Evolutionary conservation across 2,113 vertebrate species (phyloP), one percentile per base, ranked within the genome.

Genomic region (Psettodes erumei): DNA sequence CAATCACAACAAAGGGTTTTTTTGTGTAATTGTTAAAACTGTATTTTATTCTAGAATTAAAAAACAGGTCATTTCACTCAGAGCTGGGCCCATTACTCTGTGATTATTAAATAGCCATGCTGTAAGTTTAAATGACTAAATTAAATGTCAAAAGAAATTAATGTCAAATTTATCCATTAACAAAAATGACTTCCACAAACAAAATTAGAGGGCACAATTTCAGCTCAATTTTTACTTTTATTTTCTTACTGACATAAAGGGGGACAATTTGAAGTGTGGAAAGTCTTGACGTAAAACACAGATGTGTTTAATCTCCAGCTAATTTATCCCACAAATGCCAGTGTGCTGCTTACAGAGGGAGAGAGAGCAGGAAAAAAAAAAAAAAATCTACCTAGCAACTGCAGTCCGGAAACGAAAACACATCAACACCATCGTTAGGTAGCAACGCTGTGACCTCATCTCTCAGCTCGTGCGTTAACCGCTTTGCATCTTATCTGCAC

Each of bases 401-500:
- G 32, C 59, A 76, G 59, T 38, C 4, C 27, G 58, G 21, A 43
- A 62, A 43, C 30, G 60, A 65, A 61, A 75, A 73, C 62, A 77
- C 21, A 75, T 50, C 50, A 77, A 79, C 83, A 66, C 10, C 33
- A 16, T 16, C n/a, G 18, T 28, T 23, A 23, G 59, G 62, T 6
- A 58, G 77, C 79, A 50, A 54, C 60, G 40, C 21, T 11, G 53
- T 19, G 54, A 35, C 21, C 45, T 67, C 43, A 38, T 70, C 51
- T 61, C 38, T 65, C 62, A 23, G 50, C 43, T 77, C 19, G 8
- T 54, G 42, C 59, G 75, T 80, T 76, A 65, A 77, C 35, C 79
- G 37, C 38, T 61, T 73, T 64, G 42, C 38, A 38, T 67, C 28
- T 37, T 79, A 68, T 51, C 94, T 93, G 95, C 90, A 87, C 93